phyloP scores from a whole-genome alignment of 2,113 vertebrate genomes.

The Egretta garzetta region DNA sequence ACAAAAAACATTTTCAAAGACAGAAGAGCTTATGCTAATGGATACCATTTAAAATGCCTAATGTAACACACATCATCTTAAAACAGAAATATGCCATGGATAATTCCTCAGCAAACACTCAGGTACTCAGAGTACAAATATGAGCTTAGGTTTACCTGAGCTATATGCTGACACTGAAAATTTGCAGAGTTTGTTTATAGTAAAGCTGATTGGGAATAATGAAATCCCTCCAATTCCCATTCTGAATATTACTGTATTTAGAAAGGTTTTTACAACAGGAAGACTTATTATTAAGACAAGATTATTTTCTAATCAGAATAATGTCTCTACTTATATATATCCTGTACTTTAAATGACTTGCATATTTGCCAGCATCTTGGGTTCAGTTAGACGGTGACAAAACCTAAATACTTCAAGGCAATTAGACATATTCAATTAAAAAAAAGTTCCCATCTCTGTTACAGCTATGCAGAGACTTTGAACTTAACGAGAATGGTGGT shows the following conservation, averaged over 20 bases:
- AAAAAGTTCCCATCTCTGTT: background rate
- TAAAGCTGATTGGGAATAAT: conserved; percentile 32
- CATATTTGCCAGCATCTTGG: background rate
- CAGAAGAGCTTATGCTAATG: background rate
- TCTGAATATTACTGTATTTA: conserved; percentile 7
- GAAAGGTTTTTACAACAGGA: conserved; percentile 44
- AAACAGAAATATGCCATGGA: background rate
- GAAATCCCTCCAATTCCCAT: conserved; percentile 1
- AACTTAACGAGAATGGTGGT: background rate
- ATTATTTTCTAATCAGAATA: conserved; percentile 43
- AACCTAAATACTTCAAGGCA: conserved; percentile 19
- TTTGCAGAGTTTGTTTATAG: conserved; percentile 4
- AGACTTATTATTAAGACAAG: conserved; percentile 10
- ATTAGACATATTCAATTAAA: background rate
- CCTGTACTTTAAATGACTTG: background rate
- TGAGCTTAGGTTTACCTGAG: background rate
- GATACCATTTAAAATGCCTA: background rate
- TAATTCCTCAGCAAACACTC: conserved; percentile 11
- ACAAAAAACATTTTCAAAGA: conserved; percentile 26
- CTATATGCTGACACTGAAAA: background rate
- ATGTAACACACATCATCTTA: background rate
- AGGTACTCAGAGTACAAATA: background rate
- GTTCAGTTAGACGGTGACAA: conserved; percentile 2
- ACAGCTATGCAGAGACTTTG: background rate
- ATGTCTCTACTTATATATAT: background rate